phyloP scores from a whole-genome alignment of 1,140 invertebrate species.

The Agrilus planipennis region DNA sequence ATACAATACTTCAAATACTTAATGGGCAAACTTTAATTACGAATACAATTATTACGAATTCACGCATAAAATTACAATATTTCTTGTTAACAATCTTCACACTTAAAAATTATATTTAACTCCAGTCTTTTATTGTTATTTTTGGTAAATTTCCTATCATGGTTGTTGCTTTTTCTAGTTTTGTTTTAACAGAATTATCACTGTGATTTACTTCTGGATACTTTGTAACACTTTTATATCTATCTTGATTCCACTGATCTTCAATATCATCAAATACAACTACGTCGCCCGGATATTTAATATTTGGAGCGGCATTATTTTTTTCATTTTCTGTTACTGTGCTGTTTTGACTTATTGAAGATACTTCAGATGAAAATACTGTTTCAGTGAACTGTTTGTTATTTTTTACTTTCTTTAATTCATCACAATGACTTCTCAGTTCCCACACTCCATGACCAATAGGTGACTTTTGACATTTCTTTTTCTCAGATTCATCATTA shows the following conservation, averaged over 20 bases:
- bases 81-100: too few relatives aligned
- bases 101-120: too few relatives aligned
- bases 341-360: conserved; percentile 34
- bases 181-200: conserved; percentile 7
- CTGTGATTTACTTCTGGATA: conserved; percentile 19
- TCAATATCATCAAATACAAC: conserved; percentile 76
- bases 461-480: conserved; percentile 45
- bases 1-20: too few relatives aligned
- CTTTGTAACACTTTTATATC: conserved; percentile 11
- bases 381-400: conserved; percentile 48
- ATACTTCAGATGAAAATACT: conserved; percentile 50
- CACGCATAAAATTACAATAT: too few relatives aligned
- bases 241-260: conserved; percentile 49
- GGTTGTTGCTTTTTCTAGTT: conserved; percentile 51
- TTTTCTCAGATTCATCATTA: conserved; percentile 38
- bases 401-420: conserved; percentile 40
- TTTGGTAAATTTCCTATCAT: conserved; percentile 79
- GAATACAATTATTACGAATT: too few relatives aligned
- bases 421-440: conserved; percentile 43
- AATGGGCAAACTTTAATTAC: too few relatives aligned
- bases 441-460: conserved; percentile 49
- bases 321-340: conserved; percentile 17
- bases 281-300: conserved; percentile 46
- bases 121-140: too few relatives aligned
- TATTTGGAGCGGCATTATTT: conserved; percentile 30